Conservation (phyloP, 2,888 invertebrate genomes). For the Uloborus plumipes region DNA sequence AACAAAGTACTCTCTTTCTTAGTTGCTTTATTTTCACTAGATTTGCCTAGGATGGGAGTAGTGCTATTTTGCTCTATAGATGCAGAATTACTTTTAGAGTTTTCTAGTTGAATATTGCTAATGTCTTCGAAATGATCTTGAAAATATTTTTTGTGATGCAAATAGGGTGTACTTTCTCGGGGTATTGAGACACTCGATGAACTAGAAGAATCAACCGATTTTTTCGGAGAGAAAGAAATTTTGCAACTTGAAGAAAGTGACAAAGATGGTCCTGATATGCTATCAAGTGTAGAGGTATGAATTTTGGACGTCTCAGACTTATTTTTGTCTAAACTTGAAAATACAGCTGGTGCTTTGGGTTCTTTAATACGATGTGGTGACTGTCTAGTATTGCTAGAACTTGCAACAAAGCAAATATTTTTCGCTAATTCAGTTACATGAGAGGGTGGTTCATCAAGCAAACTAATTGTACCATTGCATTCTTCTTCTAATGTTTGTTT, state of each 20-base stretch:
- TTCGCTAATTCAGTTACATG: conserved; percentile 32
- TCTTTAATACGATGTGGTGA: not conserved
- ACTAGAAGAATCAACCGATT: not conserved
- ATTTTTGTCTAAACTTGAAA: too few relatives aligned
- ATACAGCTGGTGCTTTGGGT: too few relatives aligned
- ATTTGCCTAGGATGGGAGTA: too few relatives aligned
- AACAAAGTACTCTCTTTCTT: too few relatives aligned
- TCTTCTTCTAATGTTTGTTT: not conserved
- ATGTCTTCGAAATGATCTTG: not conserved
- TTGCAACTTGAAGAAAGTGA: not conserved
- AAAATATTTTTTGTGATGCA: not conserved
- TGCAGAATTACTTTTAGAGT: too few relatives aligned
- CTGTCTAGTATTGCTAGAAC: not conserved
- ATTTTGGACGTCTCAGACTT: too few relatives aligned
- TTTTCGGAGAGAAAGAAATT: too few relatives aligned
- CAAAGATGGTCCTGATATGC: not conserved
- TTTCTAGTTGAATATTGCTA: not conserved
- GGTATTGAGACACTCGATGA: not conserved
- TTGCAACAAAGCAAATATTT: conserved; percentile 24
- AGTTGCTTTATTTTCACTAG: too few relatives aligned
- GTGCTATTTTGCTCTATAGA: too few relatives aligned
- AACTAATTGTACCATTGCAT: conserved; percentile 7
- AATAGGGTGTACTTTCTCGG: not conserved
- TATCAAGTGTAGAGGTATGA: too few relatives aligned
- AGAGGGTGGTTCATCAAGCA: conserved; percentile 30